A percentile compares a stretch with the other conserved stretches of the same genome.
Evolutionary conservation across 2,888 invertebrate genomes (phyloP).

Genomic region (Ormyrus pomaceus): DNA sequence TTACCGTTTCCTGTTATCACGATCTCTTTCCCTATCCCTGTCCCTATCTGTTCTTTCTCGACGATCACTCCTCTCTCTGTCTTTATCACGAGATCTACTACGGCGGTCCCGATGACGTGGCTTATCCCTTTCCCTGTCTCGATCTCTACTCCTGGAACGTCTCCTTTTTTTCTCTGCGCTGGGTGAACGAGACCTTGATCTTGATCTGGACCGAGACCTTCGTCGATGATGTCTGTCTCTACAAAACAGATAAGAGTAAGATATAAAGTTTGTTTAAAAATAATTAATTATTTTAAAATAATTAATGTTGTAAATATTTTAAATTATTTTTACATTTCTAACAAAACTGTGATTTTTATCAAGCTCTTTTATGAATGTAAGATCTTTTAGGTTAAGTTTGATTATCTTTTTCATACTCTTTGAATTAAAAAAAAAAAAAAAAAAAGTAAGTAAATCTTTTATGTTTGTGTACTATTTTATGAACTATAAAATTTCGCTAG

Average conservation of each 20-base stretch:
- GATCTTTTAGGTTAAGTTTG: no score
- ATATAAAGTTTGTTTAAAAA: not conserved
- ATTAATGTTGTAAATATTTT: not conserved
- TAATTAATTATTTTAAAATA: not conserved
- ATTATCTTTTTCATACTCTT: no score
- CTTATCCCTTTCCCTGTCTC: slow-evolving; percentile 76
- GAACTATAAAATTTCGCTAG: no score
- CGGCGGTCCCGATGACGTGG: slow-evolving; percentile 78
- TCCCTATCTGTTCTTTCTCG: slow-evolving; percentile 76
- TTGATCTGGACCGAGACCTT: slow-evolving; percentile 77
- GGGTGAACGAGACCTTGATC: slow-evolving; percentile 80
- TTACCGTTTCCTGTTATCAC: slow-evolving; percentile 77
- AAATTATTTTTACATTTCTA: not conserved
- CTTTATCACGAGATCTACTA: slow-evolving; percentile 82
- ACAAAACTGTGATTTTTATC: not conserved
- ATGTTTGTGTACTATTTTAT: no score
- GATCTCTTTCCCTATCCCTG: slow-evolving; percentile 78
- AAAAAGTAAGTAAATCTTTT: no score
- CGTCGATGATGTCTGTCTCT: slow-evolving; percentile 71
- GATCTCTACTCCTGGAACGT: slow-evolving; percentile 79
- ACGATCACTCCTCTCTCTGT: slow-evolving; percentile 73
- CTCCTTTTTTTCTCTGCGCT: slow-evolving; percentile 80
- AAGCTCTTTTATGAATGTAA: not conserved
- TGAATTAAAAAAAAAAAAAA: no score
- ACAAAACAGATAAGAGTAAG: not conserved